Conservation (phyloP, 2,113 vertebrate species). For the Callocephalon fimbriatum region DNA sequence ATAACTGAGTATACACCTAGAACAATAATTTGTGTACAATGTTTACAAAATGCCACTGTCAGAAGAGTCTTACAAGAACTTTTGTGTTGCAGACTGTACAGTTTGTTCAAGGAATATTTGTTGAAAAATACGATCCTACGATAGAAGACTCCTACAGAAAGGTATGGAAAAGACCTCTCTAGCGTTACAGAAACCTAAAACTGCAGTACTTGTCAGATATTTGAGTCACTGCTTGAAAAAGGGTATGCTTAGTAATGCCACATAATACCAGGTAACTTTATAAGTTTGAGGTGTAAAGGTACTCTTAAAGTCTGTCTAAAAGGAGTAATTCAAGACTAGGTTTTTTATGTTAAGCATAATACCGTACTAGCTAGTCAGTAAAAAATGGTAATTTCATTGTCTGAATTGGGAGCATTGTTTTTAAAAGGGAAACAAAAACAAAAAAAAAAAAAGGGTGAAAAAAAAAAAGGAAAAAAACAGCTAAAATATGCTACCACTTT, state of each 20-base stretch:
- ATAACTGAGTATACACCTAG: neutral
- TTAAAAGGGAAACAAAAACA: neutral
- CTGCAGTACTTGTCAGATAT: neutral
- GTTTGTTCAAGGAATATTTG: constrained; percentile 90
- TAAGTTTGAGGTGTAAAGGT: neutral
- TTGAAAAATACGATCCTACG: constrained; percentile 88
- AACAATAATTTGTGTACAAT: neutral
- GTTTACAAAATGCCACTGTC: neutral
- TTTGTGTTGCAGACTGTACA: constrained; percentile 84
- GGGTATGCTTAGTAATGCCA: neutral
- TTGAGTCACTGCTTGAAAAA: neutral
- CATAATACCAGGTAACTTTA: neutral
- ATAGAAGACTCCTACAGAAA: constrained; percentile 90
- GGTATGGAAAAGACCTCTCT: constrained; percentile 54
- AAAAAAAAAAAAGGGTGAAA: neutral
- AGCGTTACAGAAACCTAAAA: neutral
- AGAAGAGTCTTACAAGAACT: neutral
- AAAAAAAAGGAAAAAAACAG: neutral
- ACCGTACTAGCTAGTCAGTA: neutral
- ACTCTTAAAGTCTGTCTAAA: neutral
- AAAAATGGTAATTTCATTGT: neutral
- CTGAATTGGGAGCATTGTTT: neutral
- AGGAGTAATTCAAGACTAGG: neutral
- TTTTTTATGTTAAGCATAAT: neutral
- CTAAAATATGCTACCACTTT: neutral